Base-by-base conservation (phyloP, 2,113 vertebrate genomes). In the Corvus moneduloides region DNA sequence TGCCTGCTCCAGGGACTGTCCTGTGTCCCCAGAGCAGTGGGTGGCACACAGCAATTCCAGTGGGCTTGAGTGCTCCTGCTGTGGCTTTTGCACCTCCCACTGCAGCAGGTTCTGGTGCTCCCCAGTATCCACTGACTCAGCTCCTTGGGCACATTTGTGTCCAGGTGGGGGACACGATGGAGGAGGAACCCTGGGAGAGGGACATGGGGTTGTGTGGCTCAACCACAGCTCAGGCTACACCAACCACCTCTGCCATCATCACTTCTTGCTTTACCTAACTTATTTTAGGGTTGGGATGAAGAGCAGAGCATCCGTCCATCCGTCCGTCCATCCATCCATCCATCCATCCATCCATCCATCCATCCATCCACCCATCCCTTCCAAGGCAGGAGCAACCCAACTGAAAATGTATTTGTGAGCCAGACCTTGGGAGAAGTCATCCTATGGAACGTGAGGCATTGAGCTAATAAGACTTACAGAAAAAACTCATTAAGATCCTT, bases 1-100 rank as follows among this genome's bases (percentile, higher is more conserved):
- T 0, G 6, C 33, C 61, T n/a, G 78, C 67, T 28, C 56, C 9
- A 2, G 74, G 77, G 66, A 13, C 43, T 0, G 8, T 10, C 77
- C 84, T 11, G 84, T 64, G 83, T n/a, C 64, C 64, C 81, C 56
- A 32, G 18, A 2, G 3, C 0, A 0, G 22, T 7, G 66, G 43
- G n/a, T 32, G 63, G 32, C 51, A 61, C 58, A 22, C 37, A 21
- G 69, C 16, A 49, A 4, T 30, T 39, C 39, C 51, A 32, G 11
- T 1, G 58, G 35, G n/a, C 11, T 18, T 0, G 0, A 16, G 13
- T 13, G 52, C 5, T 71, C 46, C 35, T 3, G 1, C 13, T 55
- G 56, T 10, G 72, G 39, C 10, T 84, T 87, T 61, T 89, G 62
- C 71, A 84, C 43, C n/a, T 13, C 43, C 3, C 2, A 16, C 28